These are phyloP conservation scores for Parauchenoglanis ngamensis DNA, from an alignment of 2,797 vertebrate genomes.

Conservation along the genomic window DNA sequence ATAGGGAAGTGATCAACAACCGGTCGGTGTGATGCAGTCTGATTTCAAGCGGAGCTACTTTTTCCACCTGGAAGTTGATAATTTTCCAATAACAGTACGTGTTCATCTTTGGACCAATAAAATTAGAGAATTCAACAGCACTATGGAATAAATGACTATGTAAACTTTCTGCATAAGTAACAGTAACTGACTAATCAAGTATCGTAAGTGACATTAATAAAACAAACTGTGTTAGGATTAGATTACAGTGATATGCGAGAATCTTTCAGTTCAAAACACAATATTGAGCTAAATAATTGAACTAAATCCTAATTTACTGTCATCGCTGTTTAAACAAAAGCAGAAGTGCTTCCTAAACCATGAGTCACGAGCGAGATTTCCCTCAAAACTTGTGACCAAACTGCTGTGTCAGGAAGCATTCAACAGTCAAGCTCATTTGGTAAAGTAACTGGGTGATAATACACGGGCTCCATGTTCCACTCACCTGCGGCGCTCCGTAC, in stretches of 20 bases:
- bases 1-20: neutral
- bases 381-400: conserved; percentile 1
- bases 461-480: neutral
- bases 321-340: neutral
- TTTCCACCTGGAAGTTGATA: neutral
- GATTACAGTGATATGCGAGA: no score
- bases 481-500: conserved; percentile 94
- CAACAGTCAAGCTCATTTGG: neutral
- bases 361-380: neutral
- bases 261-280: neutral
- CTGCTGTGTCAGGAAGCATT: neutral
- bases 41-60: neutral
- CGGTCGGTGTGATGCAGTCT: neutral
- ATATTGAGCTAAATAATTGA: neutral
- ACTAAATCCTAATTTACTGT: neutral
- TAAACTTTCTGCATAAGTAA: neutral
- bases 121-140: neutral
- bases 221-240: no score
- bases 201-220: neutral
- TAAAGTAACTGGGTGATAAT: no score
- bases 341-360: conserved; percentile 23
- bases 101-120: neutral
- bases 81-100: neutral
- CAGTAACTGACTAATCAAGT: neutral
- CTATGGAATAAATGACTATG: neutral